Percentiles rank a stretch among this genome's conserved stretches.
phyloP scores from a whole-genome alignment of 1,140 invertebrate genomes.

The Calosoma granatense region DNA sequence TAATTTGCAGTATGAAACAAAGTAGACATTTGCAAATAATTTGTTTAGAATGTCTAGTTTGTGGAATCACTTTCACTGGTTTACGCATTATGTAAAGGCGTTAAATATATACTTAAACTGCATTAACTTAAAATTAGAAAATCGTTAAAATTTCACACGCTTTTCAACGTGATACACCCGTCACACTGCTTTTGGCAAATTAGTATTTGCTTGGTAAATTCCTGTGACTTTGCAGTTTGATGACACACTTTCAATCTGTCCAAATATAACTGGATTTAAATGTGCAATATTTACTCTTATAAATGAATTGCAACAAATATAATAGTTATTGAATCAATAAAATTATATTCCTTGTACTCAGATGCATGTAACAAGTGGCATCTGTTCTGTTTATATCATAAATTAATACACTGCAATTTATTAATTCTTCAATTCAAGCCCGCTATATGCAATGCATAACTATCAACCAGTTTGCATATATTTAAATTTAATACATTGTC shows the following conservation, averaged over 20 bases:
- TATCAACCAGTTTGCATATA: too few species aligned
- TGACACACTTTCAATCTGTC: too few species aligned
- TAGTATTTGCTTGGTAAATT: neutral
- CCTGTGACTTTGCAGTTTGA: too few species aligned
- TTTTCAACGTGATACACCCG: neutral
- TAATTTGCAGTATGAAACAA: neutral
- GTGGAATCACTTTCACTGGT: neutral
- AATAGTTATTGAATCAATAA: neutral
- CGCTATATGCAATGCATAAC: too few species aligned
- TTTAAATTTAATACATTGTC: too few species aligned
- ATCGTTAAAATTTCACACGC: neutral
- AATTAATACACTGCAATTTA: too few species aligned
- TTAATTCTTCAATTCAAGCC: too few species aligned
- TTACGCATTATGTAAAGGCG: neutral
- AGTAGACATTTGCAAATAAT: neutral
- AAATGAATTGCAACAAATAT: neutral
- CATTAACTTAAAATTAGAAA: neutral
- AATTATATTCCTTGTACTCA: too few species aligned
- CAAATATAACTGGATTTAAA: neutral
- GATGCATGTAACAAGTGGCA: too few species aligned
- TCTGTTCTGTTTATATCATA: too few species aligned
- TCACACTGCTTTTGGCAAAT: neutral
- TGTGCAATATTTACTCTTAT: neutral
- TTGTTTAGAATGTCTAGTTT: neutral
- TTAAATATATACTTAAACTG: neutral